Conservation (phyloP, 2,113 vertebrate species). For the Toxotes chatareus region DNA sequence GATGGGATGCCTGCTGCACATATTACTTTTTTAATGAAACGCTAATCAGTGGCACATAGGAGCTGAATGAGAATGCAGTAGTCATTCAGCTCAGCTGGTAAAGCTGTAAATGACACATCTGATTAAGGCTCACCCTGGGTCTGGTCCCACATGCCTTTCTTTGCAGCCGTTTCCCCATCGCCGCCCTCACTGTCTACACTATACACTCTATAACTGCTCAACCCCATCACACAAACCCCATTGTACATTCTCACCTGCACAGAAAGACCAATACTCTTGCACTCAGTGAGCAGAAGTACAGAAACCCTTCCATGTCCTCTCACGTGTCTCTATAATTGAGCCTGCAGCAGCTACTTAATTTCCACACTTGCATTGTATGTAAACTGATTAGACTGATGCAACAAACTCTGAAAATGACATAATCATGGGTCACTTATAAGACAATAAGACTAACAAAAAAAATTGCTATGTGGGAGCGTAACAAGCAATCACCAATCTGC, state of each 20-base stretch:
- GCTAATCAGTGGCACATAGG: constrained; percentile 56
- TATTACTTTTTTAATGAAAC: constrained; percentile 73
- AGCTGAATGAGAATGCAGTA: constrained; percentile 23
- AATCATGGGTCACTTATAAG: not conserved
- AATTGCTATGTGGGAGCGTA: not conserved
- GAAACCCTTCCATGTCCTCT: not conserved
- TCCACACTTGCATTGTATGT: not conserved
- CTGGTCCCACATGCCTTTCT: constrained; percentile 36
- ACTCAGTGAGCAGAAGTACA: not conserved
- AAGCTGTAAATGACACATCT: constrained; percentile 52
- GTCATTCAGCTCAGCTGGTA: constrained; percentile 22
- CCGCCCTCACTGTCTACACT: not conserved
- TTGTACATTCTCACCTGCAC: not conserved
- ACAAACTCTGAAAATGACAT: not conserved
- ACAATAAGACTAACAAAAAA: not conserved
- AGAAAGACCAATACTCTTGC: not conserved
- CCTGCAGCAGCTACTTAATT: not conserved
- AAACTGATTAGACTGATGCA: not conserved
- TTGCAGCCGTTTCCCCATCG: not conserved
- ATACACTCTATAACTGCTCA: not conserved
- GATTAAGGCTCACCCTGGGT: constrained; percentile 59
- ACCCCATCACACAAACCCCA: not conserved
- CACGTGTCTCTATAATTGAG: not conserved
- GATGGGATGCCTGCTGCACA: constrained; percentile 35
- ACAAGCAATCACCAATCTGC: not conserved